Evolutionary conservation across 1,140 invertebrate genomes (phyloP).

Genomic region (Apis florea): DNA sequence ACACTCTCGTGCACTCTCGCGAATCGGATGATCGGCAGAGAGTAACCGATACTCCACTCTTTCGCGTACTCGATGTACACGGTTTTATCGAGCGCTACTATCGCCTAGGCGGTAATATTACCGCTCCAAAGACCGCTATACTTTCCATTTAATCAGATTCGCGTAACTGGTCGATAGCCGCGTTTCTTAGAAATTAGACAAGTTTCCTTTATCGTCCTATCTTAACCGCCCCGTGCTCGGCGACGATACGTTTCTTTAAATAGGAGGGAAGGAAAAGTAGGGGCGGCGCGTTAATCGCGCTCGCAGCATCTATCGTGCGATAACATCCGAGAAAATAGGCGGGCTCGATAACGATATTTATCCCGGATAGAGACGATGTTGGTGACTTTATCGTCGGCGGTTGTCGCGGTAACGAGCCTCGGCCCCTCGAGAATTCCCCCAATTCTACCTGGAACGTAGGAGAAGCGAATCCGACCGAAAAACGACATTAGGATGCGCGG

Average conservation of each 20-base stretch:
- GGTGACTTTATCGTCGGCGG: not conserved
- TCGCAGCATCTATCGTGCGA: not conserved
- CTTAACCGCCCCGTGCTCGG: not conserved
- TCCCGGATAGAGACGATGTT: not conserved
- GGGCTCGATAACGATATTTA: too few species aligned
- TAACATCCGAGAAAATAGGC: not conserved
- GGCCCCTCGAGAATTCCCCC: not conserved
- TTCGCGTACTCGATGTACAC: not conserved
- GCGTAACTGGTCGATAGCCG: slow-evolving; percentile 17
- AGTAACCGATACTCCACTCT: slow-evolving; percentile 40
- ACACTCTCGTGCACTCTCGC: not conserved
- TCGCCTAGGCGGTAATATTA: slow-evolving; percentile 47
- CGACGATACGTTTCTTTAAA: slow-evolving; percentile 8
- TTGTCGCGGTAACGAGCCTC: not conserved
- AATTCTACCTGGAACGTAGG: slow-evolving; percentile 34
- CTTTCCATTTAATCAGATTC: slow-evolving; percentile 40
- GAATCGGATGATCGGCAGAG: slow-evolving; percentile 33
- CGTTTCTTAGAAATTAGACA: slow-evolving; percentile 26
- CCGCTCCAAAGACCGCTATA: slow-evolving; percentile 8
- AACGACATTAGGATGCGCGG: slow-evolving; percentile 75
- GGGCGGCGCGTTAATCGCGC: not conserved
- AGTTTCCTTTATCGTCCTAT: slow-evolving; percentile 23
- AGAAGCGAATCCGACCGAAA: slow-evolving; percentile 46
- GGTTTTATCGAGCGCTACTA: slow-evolving; percentile 55
- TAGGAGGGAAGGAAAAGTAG: not conserved